Evolutionary conservation across 1,140 invertebrate genomes (phyloP), one percentile per base, ranked within the genome.

Genomic region (Hyles euphorbiae): DNA sequence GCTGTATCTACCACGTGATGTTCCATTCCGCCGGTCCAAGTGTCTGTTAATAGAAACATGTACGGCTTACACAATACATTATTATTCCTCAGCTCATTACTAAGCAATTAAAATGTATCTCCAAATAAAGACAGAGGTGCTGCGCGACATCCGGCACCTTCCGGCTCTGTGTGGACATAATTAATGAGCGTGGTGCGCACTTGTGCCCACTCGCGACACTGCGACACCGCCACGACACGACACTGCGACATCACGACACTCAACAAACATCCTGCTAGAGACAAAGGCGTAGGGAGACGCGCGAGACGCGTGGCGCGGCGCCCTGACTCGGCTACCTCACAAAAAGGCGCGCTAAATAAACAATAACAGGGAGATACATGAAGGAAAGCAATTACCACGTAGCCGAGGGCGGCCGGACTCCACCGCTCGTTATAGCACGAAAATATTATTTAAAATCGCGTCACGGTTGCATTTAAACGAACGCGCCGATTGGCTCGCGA

Each of bases 271-370:
- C 60, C 64, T 67, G 56, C 59, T 63, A 61, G 68, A 72, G 67
- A 74, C 63, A 74, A 77, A 74, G 71, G 68, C 46, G 58, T 52
- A 8, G 55, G 10, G 40, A 32, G 52, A 10, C 11, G 34, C 9
- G 10, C 52, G 8, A 60, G 60, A 56, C 55, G 61, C 50, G 65
- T 60, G 60, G 65, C 58, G 56, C 49, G 10, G 10, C 22, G 22
- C 50, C 7, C n/a, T 3, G 11, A 12, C 32, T 8, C 60, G 56
- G 80, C 82, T 83, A 78, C 81, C 76, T 80, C 72, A 78, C 69
- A 81, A 83, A 83, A 81, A 78, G 77, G 61, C 61, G 68, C 74
- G 73, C 66, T 81, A 77, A 83, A 86, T 80, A 86, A 83, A 86
- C 81, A 86, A 82, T 81, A 72, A 78, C 70, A 68, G 70, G 68